Evolutionary conservation across 2,113 vertebrate genomes (phyloP), one percentile per base, ranked within the genome.

Genomic region (Ptilonorhynchus violaceus): DNA sequence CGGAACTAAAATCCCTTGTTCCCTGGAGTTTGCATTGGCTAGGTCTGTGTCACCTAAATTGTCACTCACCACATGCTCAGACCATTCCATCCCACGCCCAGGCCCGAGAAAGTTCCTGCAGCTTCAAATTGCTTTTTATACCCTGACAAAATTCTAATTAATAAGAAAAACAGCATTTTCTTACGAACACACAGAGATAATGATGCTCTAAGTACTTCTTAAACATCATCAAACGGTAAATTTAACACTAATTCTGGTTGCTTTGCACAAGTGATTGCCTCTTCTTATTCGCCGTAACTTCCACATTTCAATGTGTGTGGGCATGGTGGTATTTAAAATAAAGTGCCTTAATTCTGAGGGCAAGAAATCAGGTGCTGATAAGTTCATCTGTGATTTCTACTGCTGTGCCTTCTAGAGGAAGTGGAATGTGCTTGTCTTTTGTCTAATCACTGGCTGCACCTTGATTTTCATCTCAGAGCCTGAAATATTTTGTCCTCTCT

Each of bases 71-170:
- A 23, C 9, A 0, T 30, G 13, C 6, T 67, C 58, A 44, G 68
- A 46, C 33, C 9, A 3, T 39, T 72, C 12, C 14, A 47, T 49
- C 31, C 52, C 62, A 60, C 0, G 0, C 30, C 21, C 27, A n/a
- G 37, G 21, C 33, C 50, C 27, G 27, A 72, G 56, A 13, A 72
- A 41, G 35, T 58, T 63, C 35, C 39, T 80, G 9, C 39, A 49
- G 24, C 41, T 94, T 72, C 77, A 80, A 53, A 58, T 67, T 33
- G 44, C 31, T 44, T 37, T 63, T 73, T 66, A 63, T 13, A 50
- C 5, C 2, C 2, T 55, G 53, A 72, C 9, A 2, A 59, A 64
- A 59, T 73, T 59, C 59, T 59, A 35, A 63, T 58, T 50, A 46
- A 55, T 56, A 24, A 88, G 59, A 68, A 72, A 83, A 44, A 7